Conservation (phyloP, 2,888 invertebrate genomes). For the Limnephilus lunatus region DNA sequence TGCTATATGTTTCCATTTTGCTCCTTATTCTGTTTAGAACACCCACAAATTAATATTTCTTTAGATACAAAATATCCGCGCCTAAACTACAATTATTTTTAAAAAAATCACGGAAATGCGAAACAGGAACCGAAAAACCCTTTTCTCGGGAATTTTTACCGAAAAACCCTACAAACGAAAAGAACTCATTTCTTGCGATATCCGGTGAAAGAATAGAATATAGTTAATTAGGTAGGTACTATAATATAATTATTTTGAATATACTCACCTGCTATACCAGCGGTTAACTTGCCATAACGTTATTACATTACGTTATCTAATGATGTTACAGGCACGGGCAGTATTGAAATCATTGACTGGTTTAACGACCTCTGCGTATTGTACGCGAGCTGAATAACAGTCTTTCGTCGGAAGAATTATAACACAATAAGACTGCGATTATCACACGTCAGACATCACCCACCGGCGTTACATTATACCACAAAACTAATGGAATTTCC, state of each 20-base stretch:
- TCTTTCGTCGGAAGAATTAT: not conserved
- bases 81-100: not conserved
- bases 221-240: too few species aligned
- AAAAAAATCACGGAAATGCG: too few species aligned
- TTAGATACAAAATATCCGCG: not conserved
- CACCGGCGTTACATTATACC: not conserved
- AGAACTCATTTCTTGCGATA: not conserved
- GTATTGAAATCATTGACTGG: conserved; percentile 23
- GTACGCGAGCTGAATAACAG: conserved; percentile 26
- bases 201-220: not conserved
- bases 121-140: too few species aligned
- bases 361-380: conserved; percentile 38
- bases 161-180: not conserved
- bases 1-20: not conserved
- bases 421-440: not conserved
- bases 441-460: not conserved
- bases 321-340: conserved; percentile 17
- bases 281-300: conserved; percentile 13
- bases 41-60: too few species aligned
- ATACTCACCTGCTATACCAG: not conserved
- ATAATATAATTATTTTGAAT: not conserved
- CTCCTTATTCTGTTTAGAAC: not conserved
- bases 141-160: not conserved
- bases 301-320: conserved; percentile 4
- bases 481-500: too few species aligned